Percentiles rank a stretch among this genome's conserved stretches.
These are phyloP conservation scores for Esox lucius DNA, from an alignment of 2,797 vertebrate species.

Conservation along the genomic window DNA sequence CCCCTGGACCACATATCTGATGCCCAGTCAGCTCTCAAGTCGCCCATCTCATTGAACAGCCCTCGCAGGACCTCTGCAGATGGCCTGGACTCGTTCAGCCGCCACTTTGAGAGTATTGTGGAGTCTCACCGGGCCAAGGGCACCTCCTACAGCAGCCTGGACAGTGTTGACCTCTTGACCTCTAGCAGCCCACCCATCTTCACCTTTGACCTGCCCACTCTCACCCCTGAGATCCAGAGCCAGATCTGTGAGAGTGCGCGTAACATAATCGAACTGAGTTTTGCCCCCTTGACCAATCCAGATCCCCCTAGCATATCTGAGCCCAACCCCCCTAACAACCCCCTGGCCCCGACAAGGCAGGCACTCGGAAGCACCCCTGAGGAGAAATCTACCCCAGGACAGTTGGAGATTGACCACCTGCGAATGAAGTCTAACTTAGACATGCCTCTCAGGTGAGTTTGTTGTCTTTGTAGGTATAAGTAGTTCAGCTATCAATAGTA, in stretches of 20 bases:
- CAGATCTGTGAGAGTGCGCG: conserved; percentile 82
- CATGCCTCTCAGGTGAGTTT: conserved; percentile 62
- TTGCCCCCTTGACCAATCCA: conserved; percentile 84
- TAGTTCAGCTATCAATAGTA: no score
- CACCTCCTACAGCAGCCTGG: conserved; percentile 94
- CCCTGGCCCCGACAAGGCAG: conserved; percentile 33
- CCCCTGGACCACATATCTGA: conserved; percentile 66
- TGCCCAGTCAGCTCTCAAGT: conserved; percentile 80
- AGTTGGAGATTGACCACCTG: conserved; percentile 44
- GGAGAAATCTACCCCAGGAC: conserved; percentile 37
- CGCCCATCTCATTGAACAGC: conserved; percentile 84
- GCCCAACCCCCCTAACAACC: conserved; percentile 48
- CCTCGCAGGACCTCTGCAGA: conserved; percentile 77
- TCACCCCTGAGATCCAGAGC: conserved; percentile 84
- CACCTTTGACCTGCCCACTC: conserved; percentile 88
- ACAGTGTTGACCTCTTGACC: conserved; percentile 89
- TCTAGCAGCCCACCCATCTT: conserved; percentile 88
- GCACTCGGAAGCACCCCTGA: conserved; percentile 35
- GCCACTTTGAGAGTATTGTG: conserved; percentile 96
- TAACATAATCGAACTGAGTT: conserved; percentile 85
- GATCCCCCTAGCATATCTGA: conserved; percentile 37
- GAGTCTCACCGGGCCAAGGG: conserved; percentile 96
- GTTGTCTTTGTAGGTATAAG: no score
- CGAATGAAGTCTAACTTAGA: conserved; percentile 50
- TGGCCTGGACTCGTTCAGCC: conserved; percentile 88